Base-by-base conservation (phyloP, 2,797 vertebrate species). In the Sebastes matsubarae region DNA sequence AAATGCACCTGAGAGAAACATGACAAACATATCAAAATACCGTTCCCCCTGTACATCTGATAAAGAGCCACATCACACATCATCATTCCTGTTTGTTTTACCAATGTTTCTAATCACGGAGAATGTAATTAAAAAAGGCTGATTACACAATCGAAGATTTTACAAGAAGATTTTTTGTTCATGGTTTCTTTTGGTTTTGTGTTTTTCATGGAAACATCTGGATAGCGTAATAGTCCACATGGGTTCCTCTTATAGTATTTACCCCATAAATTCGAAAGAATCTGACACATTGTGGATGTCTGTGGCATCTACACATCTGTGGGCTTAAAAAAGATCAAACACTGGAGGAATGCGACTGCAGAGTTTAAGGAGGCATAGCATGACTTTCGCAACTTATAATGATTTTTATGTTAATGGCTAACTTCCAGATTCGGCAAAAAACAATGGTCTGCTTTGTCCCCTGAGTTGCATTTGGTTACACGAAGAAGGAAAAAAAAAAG, bases 1-100 rank as follows among this genome's bases (percentile, higher is more conserved):
- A 72, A 95, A 95, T 2, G 93, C 93, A 70, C 95, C 95, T 95
- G 77, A 59, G 24, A 70, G 50, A 69, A 29, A 76, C 3, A 61
- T 8, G 6, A 69, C 4, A 64, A 66, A 11, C 11, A 24, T 12
- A 20, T 27, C 13, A 54, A 70, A 67, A 72, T 22, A 27, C 5
- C 20, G 4, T 34, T 61, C 3, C 8, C 32, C n/a, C 13, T 8
- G 8, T 8, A 67, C 54, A 32, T 25, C 46, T 30, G 6, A 55
- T 20, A 6, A 74, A 6, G 32, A 34, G 8, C 1, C 10, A 59
- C 24, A 46, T 59, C 11, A 6, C 6, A 46, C 9, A 8, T 10
- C 2, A 13, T 22, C 4, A 20, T 16, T 52, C 7, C 1, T 66
- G n/a, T 55, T 36, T 38, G 14, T 14, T 12, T 63, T 3, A 46